phyloP scores from a whole-genome alignment of 2,113 vertebrate genomes.

The Phrynosoma blainvillii region DNA sequence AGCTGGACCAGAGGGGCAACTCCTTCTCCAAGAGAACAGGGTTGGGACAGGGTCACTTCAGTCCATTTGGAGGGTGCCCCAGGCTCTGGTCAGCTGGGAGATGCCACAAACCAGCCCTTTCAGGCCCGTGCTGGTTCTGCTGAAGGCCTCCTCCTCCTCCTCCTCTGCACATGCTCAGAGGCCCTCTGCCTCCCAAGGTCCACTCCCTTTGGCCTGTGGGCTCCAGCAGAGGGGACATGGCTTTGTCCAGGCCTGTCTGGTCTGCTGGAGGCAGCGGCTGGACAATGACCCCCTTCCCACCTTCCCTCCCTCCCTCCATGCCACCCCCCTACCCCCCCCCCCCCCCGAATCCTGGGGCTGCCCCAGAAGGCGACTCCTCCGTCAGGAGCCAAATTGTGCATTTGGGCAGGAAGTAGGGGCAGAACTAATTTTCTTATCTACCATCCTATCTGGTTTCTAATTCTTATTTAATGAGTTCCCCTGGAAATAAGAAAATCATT shows the following conservation, averaged over 20 bases:
- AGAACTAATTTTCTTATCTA: constrained; percentile 64
- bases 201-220: not conserved
- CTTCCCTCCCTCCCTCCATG: too few relatives aligned
- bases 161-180: not conserved
- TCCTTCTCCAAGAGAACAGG: too few relatives aligned
- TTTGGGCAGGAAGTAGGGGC: constrained; percentile 54
- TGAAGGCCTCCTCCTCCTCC: too few relatives aligned
- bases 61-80: too few relatives aligned
- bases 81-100: too few relatives aligned
- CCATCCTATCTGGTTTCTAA: constrained; percentile 72
- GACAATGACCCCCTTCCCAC: not conserved
- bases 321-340: not conserved
- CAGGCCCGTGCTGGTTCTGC: too few relatives aligned
- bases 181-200: not conserved
- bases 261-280: too few relatives aligned
- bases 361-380: not conserved
- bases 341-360: not conserved
- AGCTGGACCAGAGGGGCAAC: too few relatives aligned
- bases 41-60: too few relatives aligned
- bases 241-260: too few relatives aligned
- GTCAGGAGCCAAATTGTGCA: not conserved
- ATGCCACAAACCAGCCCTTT: too few relatives aligned
- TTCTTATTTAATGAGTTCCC: constrained; percentile 75
- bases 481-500: constrained; percentile 77
- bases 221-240: too few relatives aligned